Percentiles rank a stretch among this genome's conserved stretches.
phyloP scores from a whole-genome alignment of 1,140 invertebrate species.

The Eupeodes corollae region DNA sequence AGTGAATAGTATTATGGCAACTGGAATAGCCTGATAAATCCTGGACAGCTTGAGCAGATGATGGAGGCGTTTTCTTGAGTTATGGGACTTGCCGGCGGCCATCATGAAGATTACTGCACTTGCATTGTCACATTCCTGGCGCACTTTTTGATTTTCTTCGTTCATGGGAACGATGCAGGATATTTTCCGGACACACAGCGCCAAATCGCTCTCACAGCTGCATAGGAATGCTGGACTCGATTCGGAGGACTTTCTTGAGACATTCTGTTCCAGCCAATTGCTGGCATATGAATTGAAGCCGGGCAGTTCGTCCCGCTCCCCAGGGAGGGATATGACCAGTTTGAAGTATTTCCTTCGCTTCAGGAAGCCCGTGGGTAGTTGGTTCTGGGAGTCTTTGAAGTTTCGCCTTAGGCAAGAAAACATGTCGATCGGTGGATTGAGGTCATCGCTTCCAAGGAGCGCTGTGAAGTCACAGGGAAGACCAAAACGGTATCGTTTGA shows the following conservation, averaged over 20 bases:
- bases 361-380: slow-evolving; percentile 40
- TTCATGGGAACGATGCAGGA: slow-evolving; percentile 1
- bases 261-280: slow-evolving; percentile 14
- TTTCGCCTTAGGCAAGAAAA: neutral
- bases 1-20: slow-evolving; percentile 9
- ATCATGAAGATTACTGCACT: slow-evolving; percentile 22
- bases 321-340: slow-evolving; percentile 48
- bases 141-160: slow-evolving; percentile 1
- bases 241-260: slow-evolving; percentile 2
- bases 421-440: slow-evolving; percentile 1
- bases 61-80: slow-evolving; percentile 7
- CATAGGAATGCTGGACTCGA: slow-evolving; percentile 12
- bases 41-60: slow-evolving; percentile 6
- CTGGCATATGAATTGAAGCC: slow-evolving; percentile 31
- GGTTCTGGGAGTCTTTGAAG: too few species aligned
- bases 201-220: slow-evolving; percentile 19
- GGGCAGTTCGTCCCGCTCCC: slow-evolving; percentile 25
- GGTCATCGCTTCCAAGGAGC: slow-evolving; percentile 16
- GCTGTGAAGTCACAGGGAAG: slow-evolving; percentile 17
- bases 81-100: slow-evolving; percentile 5
- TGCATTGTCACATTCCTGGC: slow-evolving; percentile 8
- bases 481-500: slow-evolving; percentile 26
- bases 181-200: slow-evolving; percentile 26
- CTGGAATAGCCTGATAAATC: slow-evolving; percentile 3
- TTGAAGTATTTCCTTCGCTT: slow-evolving; percentile 53